Evolutionary conservation across 2,888 invertebrate species (phyloP).

Genomic region (Drosophila melanosoma): DNA sequence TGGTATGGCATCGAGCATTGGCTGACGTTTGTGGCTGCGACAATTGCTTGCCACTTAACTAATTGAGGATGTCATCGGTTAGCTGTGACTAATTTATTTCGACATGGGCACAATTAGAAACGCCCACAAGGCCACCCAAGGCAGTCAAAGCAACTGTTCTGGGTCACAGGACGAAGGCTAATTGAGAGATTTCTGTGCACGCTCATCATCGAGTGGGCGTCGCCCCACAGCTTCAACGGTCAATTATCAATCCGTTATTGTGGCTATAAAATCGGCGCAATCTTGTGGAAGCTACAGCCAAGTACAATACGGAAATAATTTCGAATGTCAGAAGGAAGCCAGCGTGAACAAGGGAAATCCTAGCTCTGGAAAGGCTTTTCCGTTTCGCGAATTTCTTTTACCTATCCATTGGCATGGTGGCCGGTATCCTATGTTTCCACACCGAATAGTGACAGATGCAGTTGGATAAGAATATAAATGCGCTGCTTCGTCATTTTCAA

Average conservation of each 20-base stretch:
- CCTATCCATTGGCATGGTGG: slow-evolving; percentile 68
- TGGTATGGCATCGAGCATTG: slow-evolving; percentile 28
- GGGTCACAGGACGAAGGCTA: slow-evolving; percentile 60
- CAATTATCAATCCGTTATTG: slow-evolving; percentile 57
- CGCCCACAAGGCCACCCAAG: slow-evolving; percentile 28
- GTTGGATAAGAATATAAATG: slow-evolving; percentile 29
- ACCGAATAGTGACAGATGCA: not conserved
- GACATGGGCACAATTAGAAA: slow-evolving; percentile 60
- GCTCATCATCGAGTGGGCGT: slow-evolving; percentile 62
- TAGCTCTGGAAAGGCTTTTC: slow-evolving; percentile 61
- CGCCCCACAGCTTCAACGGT: slow-evolving; percentile 23
- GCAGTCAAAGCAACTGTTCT: slow-evolving; percentile 55
- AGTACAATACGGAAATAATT: not conserved
- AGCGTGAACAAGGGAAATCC: not conserved
- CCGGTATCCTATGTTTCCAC: slow-evolving; percentile 48
- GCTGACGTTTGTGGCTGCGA: slow-evolving; percentile 42
- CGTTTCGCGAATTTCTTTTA: slow-evolving; percentile 68
- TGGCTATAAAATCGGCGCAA: slow-evolving; percentile 26
- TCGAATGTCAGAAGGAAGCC: slow-evolving; percentile 6
- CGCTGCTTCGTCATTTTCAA: slow-evolving; percentile 54
- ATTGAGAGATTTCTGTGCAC: slow-evolving; percentile 63
- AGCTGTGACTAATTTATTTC: slow-evolving; percentile 47
- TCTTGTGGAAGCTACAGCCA: not conserved
- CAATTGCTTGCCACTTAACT: slow-evolving; percentile 36
- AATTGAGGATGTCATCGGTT: slow-evolving; percentile 70